Conservation (phyloP, 2,888 invertebrate species). For the Polymixis flavicincta region DNA sequence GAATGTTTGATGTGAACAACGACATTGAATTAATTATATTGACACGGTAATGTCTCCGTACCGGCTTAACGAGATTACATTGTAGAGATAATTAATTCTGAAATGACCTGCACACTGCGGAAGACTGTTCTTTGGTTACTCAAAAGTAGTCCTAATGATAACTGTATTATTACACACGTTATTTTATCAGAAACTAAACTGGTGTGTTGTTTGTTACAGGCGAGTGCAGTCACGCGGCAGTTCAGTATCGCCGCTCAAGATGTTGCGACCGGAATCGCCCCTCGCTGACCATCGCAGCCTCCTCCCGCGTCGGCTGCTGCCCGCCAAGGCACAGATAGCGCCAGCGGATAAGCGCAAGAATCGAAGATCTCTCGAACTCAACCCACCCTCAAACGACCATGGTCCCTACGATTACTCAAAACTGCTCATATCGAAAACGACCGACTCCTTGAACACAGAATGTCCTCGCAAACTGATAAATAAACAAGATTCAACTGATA, state of each 20-base stretch:
- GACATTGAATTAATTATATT: conserved; percentile 62
- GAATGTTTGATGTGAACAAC: conserved; percentile 54
- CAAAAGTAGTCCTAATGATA: conserved; percentile 17
- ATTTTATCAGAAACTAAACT: conserved; percentile 8
- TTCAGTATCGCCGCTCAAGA: conserved; percentile 81
- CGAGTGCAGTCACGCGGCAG: conserved; percentile 81
- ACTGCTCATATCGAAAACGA: conserved; percentile 88
- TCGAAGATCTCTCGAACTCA: conserved; percentile 88
- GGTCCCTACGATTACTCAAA: conserved; percentile 86
- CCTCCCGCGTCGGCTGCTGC: conserved; percentile 86
- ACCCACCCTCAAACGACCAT: conserved; percentile 83
- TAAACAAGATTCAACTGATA: conserved; percentile 88
- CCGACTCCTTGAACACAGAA: conserved; percentile 87
- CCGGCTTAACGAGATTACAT: conserved; percentile 49
- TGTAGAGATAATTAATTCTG: conserved; percentile 38
- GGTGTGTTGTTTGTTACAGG: conserved; percentile 81
- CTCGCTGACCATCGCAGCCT: conserved; percentile 90
- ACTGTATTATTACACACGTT: conserved; percentile 12
- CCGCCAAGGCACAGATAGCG: conserved; percentile 87
- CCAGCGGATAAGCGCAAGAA: conserved; percentile 87
- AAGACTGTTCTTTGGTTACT: conserved; percentile 29
- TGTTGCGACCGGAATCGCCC: conserved; percentile 90
- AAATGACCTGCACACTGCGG: conserved; percentile 37
- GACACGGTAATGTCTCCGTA: conserved; percentile 53
- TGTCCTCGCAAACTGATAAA: conserved; percentile 85